Percentiles rank a stretch among this genome's conserved stretches.
These are phyloP conservation scores for Fragum fragum DNA, from an alignment of 2,888 invertebrate genomes.

Conservation along the genomic window DNA sequence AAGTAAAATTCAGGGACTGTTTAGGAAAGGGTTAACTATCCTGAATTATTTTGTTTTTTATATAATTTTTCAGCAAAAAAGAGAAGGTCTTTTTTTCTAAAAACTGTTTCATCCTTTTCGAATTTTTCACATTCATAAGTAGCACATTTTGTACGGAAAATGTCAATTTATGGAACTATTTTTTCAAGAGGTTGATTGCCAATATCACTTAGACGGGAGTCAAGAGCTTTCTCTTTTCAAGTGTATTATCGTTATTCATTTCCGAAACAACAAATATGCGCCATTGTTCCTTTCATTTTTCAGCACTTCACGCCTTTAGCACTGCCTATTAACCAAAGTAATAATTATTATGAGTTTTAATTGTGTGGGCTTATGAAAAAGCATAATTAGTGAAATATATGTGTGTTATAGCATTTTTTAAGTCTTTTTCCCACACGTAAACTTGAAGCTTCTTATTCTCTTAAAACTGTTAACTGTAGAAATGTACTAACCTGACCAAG, in stretches of 20 bases:
- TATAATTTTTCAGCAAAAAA: too few species aligned
- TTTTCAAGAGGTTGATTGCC: conserved; percentile 43
- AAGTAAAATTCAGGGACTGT: too few species aligned
- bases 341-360: conserved; percentile 33
- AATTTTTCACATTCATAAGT: conserved; percentile 15
- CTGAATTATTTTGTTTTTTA: too few species aligned
- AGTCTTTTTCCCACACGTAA: conserved; percentile 24
- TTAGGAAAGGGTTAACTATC: too few species aligned
- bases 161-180: conserved; percentile 59
- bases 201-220: conserved; percentile 60
- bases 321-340: conserved; percentile 45
- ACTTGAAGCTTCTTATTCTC: not conserved
- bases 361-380: conserved; percentile 24
- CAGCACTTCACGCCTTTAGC: conserved; percentile 58
- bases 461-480: not conserved
- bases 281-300: conserved; percentile 40
- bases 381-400: conserved; percentile 33
- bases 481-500: not conserved
- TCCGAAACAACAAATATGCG: conserved; percentile 57
- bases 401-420: conserved; percentile 28
- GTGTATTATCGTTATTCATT: conserved; percentile 56
- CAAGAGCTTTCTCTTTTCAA: conserved; percentile 56
- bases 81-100: too few species aligned
- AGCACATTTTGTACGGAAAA: conserved; percentile 50
- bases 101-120: not conserved